Conservation (phyloP, 2,888 invertebrate genomes). For the Uloborus plumipes region DNA sequence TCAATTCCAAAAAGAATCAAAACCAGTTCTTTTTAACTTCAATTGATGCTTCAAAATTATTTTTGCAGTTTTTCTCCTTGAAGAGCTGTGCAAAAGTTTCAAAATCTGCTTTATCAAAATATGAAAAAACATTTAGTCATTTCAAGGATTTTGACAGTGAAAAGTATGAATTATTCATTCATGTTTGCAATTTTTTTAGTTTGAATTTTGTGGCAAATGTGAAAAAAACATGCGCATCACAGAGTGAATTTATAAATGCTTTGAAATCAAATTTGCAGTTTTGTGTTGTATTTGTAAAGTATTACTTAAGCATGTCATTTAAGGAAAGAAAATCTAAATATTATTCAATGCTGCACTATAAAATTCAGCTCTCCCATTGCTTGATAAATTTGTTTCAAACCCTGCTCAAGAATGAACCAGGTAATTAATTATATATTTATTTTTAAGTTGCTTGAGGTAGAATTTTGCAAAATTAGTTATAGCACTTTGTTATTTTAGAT, state of each 20-base stretch:
- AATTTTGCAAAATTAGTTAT: too few relatives aligned
- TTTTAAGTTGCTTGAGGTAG: not conserved
- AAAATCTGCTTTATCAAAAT: not conserved
- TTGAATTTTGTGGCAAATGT: constrained; percentile 7
- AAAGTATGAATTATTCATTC: not conserved
- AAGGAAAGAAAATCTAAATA: constrained; percentile 8
- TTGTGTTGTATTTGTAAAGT: not conserved
- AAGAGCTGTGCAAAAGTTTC: not conserved
- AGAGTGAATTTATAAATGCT: not conserved
- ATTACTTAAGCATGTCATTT: constrained; percentile 18
- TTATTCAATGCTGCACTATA: not conserved
- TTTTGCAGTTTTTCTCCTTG: constrained; percentile 17
- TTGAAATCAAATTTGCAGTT: constrained; percentile 1
- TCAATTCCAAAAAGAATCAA: not conserved
- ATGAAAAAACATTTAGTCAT: not conserved
- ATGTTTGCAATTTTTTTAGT: constrained; percentile 15
- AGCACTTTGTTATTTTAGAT: constrained; percentile 6
- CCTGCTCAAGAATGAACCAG: constrained; percentile 15
- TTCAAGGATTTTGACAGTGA: not conserved
- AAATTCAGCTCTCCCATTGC: not conserved
- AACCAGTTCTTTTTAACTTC: constrained; percentile 8
- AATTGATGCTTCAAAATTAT: constrained; percentile 9
- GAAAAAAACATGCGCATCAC: not conserved
- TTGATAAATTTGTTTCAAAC: not conserved
- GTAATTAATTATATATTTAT: not conserved